These are phyloP conservation scores for Mechanitis messenoides DNA, from an alignment of 2,888 invertebrate species.

Conservation along the genomic window DNA sequence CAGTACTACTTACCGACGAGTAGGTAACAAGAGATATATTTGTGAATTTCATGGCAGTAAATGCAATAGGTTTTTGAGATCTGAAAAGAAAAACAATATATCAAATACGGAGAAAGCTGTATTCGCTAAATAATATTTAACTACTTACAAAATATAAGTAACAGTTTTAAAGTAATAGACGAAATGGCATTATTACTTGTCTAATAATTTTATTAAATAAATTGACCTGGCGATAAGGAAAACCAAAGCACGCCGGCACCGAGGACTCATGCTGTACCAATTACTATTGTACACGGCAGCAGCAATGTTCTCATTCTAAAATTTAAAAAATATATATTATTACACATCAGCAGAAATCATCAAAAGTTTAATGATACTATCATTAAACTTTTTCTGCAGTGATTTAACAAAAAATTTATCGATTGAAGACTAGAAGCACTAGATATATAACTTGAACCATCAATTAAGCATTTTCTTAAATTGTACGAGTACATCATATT, in stretches of 20 bases:
- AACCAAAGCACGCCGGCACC: conserved; percentile 54
- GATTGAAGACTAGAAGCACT: too few species aligned
- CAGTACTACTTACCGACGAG: conserved; percentile 51
- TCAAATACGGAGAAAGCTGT: too few species aligned
- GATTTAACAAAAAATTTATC: too few species aligned
- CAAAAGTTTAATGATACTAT: background rate
- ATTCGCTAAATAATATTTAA: too few species aligned
- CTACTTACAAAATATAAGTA: too few species aligned
- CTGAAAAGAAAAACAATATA: conserved; percentile 39
- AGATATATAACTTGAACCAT: too few species aligned
- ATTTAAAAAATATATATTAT: conserved; percentile 8
- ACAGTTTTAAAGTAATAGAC: too few species aligned
- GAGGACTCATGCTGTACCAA: conserved; percentile 61
- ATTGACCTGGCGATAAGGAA: conserved; percentile 58
- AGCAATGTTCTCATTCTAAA: conserved; percentile 60
- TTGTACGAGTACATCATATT: too few species aligned
- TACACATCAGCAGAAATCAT: background rate
- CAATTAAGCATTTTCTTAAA: too few species aligned
- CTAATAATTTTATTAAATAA: too few species aligned
- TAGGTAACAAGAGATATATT: conserved; percentile 63
- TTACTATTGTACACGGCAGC: conserved; percentile 58
- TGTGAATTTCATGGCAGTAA: conserved; percentile 68
- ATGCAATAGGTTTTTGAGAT: conserved; percentile 63
- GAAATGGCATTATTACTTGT: too few species aligned
- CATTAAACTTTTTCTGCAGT: too few species aligned